These are phyloP conservation scores for Trididemnum miniatum DNA, from an alignment of 23 tunicate genomes.

Conservation along the genomic window DNA sequence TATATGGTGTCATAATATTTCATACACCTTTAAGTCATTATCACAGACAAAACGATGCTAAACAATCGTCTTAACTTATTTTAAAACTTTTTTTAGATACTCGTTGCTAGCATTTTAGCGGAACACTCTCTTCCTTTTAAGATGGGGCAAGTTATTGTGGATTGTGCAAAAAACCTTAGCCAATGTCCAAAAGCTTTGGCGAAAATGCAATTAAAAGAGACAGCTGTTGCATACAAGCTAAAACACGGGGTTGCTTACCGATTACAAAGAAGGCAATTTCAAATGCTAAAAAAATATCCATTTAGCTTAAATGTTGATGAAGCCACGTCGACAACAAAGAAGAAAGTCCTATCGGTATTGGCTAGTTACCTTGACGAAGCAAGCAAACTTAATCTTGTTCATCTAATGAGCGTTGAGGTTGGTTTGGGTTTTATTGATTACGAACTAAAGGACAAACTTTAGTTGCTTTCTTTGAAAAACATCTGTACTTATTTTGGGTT, in stretches of 20 bases:
- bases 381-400: background rate
- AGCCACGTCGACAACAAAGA: background rate
- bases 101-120: background rate
- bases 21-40: background rate
- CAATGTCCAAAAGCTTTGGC: background rate
- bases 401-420: background rate
- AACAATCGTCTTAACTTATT: background rate
- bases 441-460: background rate
- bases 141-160: background rate
- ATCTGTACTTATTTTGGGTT: background rate
- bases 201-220: background rate
- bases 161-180: background rate
- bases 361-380: background rate
- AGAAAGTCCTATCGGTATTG: background rate
- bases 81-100: background rate
- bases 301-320: background rate
- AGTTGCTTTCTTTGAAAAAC: background rate
- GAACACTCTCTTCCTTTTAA: background rate
- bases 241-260: conserved; percentile 1
- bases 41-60: background rate
- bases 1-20: background rate
- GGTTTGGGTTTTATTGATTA: background rate
- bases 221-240: background rate
- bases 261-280: background rate
- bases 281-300: background rate